Evolutionary conservation across 1,140 invertebrate species (phyloP), one percentile per base, ranked within the genome.

Genomic region (Dryas iulia): DNA sequence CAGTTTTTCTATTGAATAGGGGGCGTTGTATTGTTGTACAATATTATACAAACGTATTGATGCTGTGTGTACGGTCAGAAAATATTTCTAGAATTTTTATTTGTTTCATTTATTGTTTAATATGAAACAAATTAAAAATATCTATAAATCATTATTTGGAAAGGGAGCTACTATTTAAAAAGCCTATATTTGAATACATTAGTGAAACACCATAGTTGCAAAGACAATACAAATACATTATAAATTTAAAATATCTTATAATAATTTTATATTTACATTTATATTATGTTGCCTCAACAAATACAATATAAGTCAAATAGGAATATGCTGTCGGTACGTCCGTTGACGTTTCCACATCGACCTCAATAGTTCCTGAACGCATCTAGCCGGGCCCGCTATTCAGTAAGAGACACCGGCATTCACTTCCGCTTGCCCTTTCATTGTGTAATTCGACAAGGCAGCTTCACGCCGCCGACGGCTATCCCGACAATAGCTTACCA

Each of bases 11-110:
- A 64, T 77, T 82, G 61, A 85, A 90, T 81, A 77, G 84, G 83
- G 89, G 89, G 89, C 89, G 89, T 84, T 86, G 86, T 91, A 91
- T 91, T 91, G 86, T 90, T 90, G 61, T 81, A 83, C 79, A 90
- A 91, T 86, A 84, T 83, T 84, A 87, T 86, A 86, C 85, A 66
- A 73, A 68, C 75, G 78, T 79, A 81, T 84, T 78, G 78, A 53
- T 74, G 66, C 63, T 28, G 39, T n/a, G 59, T 63, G 76, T 85
- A 84, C 6, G 58, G 83, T 81, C 62, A 60, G 78, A 53, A 81
- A 69, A 72, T 70, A 25, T 11, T 21, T 24, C 8, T 18, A 18
- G n/a, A 10, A 8, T 14, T 21, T 47, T 47, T 21, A 18, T 21
- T 3, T 18, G 8, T 47, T 0, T 47, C 8, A 18, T 3, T 21